A percentile compares a stretch with the other conserved stretches of the same genome.
Conservation (phyloP, 2,888 invertebrate species). For the Ichneumoninae sp. region DNA sequence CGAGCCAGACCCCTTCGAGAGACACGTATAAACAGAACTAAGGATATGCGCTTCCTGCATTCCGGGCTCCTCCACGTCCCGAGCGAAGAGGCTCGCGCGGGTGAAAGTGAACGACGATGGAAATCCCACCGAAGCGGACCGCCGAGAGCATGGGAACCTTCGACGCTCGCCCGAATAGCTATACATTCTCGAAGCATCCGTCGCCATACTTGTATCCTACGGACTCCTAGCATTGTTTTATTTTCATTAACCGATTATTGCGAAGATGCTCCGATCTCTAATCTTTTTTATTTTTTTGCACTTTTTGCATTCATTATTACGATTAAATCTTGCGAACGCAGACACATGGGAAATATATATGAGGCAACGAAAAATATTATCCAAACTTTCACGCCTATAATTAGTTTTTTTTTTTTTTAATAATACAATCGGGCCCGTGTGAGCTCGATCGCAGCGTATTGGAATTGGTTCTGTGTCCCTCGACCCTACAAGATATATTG, state of each 20-base stretch:
- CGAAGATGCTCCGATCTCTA: not conserved
- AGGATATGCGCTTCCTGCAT: constrained; percentile 67
- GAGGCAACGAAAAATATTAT: constrained; percentile 17
- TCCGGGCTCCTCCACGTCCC: constrained; percentile 58
- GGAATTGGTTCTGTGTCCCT: constrained; percentile 8
- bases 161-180: constrained; percentile 26
- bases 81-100: constrained; percentile 5
- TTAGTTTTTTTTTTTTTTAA: not conserved
- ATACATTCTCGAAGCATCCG: constrained; percentile 20
- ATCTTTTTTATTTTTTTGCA: not conserved
- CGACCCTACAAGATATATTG: constrained; percentile 13
- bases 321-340: constrained; percentile 3
- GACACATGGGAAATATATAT: not conserved
- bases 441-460: not conserved
- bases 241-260: constrained; percentile 16
- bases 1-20: constrained; percentile 33
- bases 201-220: not conserved
- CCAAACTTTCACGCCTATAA: constrained; percentile 31
- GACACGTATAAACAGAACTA: constrained; percentile 30
- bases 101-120: constrained; percentile 65
- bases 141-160: constrained; percentile 60
- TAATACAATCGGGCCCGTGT: not conserved
- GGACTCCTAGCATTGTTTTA: constrained; percentile 41
- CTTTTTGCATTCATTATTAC: constrained; percentile 4
- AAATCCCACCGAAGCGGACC: constrained; percentile 31